phyloP scores from a whole-genome alignment of 2,888 invertebrate genomes.

The Hipparchia sbordonii region DNA sequence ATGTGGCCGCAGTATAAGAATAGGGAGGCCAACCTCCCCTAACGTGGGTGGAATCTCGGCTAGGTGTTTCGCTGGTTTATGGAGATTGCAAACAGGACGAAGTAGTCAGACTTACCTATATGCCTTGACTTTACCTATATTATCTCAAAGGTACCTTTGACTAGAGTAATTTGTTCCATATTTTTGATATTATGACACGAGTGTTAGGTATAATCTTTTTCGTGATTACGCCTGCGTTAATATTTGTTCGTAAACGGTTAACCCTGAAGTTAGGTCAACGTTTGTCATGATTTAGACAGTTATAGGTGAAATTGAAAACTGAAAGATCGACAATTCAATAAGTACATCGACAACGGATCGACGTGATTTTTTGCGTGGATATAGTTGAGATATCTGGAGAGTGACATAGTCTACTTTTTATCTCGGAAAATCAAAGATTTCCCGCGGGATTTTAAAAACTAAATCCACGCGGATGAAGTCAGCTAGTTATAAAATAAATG shows the following conservation, averaged over 20 bases:
- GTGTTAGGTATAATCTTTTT: neutral
- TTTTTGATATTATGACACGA: neutral
- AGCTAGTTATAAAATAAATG: no score
- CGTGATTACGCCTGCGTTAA: no score
- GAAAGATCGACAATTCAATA: no score
- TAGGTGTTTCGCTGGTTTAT: conserved; percentile 81
- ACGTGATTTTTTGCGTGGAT: no score
- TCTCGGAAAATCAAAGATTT: no score
- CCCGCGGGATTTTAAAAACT: no score
- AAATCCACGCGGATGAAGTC: no score
- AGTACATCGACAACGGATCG: no score
- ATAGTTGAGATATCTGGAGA: no score
- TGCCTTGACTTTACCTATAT: conserved; percentile 57
- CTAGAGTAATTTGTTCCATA: neutral
- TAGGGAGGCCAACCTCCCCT: conserved; percentile 40
- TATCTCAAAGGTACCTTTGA: neutral
- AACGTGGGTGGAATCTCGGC: conserved; percentile 58
- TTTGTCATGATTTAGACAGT: neutral
- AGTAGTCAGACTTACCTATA: conserved; percentile 73
- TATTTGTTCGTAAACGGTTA: neutral
- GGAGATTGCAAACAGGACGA: conserved; percentile 81
- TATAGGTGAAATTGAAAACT: no score
- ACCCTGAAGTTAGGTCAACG: neutral
- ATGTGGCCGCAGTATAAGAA: conserved; percentile 25
- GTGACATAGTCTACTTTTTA: no score